These are phyloP conservation scores for Plebejus melissa DNA, from an alignment of 2,888 invertebrate genomes.

Conservation along the genomic window DNA sequence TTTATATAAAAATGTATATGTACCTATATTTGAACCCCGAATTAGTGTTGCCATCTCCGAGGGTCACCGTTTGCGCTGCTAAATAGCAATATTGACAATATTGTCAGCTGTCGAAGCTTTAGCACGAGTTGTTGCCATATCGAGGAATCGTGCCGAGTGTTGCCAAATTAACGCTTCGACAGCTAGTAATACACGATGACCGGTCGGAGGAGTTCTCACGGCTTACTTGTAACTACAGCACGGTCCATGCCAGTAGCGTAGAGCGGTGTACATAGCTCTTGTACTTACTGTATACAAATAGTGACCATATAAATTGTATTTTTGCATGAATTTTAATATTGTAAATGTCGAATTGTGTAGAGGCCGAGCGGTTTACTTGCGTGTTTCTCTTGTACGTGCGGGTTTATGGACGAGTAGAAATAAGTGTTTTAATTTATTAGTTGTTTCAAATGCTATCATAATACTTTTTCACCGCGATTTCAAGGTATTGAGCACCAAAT, in stretches of 20 bases:
- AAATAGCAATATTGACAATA: neutral
- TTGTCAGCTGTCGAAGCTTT: conserved; percentile 32
- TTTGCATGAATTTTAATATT: conserved; percentile 52
- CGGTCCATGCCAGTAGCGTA: conserved; percentile 43
- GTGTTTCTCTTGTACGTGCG: conserved; percentile 32
- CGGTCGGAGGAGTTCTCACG: conserved; percentile 20
- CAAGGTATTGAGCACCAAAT: neutral
- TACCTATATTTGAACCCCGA: conserved; percentile 18
- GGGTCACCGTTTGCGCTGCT: neutral
- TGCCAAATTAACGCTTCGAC: conserved; percentile 33
- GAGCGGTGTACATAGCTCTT: conserved; percentile 48
- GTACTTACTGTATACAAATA: conserved; percentile 46
- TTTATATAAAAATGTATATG: neutral
- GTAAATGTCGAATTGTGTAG: conserved; percentile 39
- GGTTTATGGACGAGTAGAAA: conserved; percentile 15
- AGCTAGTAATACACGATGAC: conserved; percentile 28
- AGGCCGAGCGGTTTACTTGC: conserved; percentile 43
- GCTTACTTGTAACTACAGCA: conserved; percentile 27
- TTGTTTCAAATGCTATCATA: neutral
- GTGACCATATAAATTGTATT: conserved; percentile 50
- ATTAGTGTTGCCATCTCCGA: conserved; percentile 22
- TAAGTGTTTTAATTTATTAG: neutral
- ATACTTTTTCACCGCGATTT: neutral
- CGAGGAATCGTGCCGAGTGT: conserved; percentile 31
- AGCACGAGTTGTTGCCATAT: conserved; percentile 28